phyloP scores from a whole-genome alignment of 1,140 invertebrate genomes.

The Tetramorium simillimum region DNA sequence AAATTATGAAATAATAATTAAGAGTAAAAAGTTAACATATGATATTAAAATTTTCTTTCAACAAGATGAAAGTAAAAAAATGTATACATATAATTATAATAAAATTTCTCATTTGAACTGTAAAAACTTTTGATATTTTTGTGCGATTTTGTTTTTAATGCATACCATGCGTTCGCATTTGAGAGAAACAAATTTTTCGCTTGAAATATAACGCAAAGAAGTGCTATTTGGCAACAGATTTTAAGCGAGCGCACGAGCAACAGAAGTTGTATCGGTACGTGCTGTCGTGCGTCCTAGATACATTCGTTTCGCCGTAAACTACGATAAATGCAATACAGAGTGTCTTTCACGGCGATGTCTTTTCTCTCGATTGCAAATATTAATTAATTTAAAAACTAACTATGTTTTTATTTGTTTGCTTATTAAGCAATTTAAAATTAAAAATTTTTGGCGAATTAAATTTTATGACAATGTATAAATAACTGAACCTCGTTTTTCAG shows the following conservation, averaged over 20 bases:
- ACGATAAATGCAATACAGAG: slow-evolving; percentile 29
- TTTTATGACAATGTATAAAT: neutral
- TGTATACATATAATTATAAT: neutral
- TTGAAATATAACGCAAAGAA: neutral
- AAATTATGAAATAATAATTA: neutral
- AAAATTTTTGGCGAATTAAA: neutral
- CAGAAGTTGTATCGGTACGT: slow-evolving; percentile 47
- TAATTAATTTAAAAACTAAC: neutral
- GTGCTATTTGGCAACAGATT: slow-evolving; percentile 18
- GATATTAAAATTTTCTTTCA: too few species aligned
- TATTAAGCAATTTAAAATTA: neutral
- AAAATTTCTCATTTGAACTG: neutral
- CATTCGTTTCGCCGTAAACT: slow-evolving; percentile 27
- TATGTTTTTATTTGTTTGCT: neutral
- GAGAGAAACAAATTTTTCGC: neutral
- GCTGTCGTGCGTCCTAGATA: slow-evolving; percentile 47
- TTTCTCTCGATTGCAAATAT: neutral
- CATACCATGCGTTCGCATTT: neutral
- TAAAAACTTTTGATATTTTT: neutral
- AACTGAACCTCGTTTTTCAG: neutral
- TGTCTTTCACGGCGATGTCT: neutral
- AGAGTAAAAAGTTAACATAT: too few species aligned
- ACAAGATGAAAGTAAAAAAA: too few species aligned
- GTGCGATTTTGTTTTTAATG: neutral
- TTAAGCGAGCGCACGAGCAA: slow-evolving; percentile 14